Conservation (phyloP, 2,797 vertebrate genomes). For the Phrynocephalus forsythii region DNA sequence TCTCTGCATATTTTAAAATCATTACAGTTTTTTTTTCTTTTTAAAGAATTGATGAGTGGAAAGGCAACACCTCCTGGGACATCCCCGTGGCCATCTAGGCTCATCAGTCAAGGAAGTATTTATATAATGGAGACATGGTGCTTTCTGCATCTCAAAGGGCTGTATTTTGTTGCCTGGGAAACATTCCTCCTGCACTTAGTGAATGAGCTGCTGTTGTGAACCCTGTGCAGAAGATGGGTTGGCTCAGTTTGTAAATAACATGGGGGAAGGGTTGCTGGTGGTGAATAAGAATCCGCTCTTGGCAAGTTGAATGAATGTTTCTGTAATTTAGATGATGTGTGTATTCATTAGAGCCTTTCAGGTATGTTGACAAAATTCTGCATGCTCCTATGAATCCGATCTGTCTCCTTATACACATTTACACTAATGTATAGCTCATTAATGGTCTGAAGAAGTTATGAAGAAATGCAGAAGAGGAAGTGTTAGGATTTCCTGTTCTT, state of each 20-base stretch:
- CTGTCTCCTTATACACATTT: neutral
- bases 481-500: neutral
- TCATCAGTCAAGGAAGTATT: neutral
- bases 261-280: neutral
- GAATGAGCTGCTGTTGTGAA: neutral
- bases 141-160: neutral
- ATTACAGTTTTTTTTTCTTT: too few relatives aligned
- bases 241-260: neutral
- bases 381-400: neutral
- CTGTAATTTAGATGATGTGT: neutral
- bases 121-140: neutral
- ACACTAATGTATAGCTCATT: neutral
- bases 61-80: too few relatives aligned
- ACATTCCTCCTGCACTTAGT: neutral
- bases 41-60: too few relatives aligned
- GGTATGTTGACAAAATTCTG: neutral
- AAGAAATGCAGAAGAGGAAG: too few relatives aligned
- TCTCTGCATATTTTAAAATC: too few relatives aligned
- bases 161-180: neutral
- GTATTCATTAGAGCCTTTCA: neutral
- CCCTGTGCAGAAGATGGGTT: neutral
- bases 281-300: neutral
- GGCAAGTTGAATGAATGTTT: neutral
- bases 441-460: neutral
- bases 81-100: too few relatives aligned